Base-by-base conservation (phyloP, 2,113 vertebrate genomes). In the Acrocephalus kingi region DNA sequence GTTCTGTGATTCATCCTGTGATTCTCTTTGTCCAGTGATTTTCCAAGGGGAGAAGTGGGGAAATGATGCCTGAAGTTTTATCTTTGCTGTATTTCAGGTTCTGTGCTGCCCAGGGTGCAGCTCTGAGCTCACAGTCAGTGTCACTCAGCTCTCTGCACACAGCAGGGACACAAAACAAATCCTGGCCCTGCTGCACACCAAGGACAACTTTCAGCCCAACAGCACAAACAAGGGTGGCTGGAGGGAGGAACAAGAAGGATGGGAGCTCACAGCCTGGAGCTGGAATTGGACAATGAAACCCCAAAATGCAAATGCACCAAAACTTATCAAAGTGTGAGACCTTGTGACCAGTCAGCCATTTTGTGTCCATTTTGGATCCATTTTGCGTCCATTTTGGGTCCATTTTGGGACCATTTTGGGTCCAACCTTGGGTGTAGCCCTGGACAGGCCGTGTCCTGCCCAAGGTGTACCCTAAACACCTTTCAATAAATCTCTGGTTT, bases 21-120 rank as follows among this genome's bases (percentile, higher is more conserved):
- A 15, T 46, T 56, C 39, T 55, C 9, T 43, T 30, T 33, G 45
- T 4, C 7, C 35, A 39, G 9, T 2, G 11, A 23, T 4, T 15
- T 14, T 35, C n/a, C 13, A 7, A 10, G n/a, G 28, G n/a, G 22
- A 35, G 24, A 59, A 59, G 14, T 2, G 5, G n/a, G 56, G 33
- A 58, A 58, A 58, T 35, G 22, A 58, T 35, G 56, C 21, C 56
- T 58, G 5, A 11, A 24, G 9, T 58, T 58, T 35, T 2, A 35
- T 4, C 33, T 58, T 24, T 5, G 13, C 1, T 23, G 21, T 23
- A 2, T n/a, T 58, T 15, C 56, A 58, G 1, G 4, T 10, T 23
- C 33, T 58, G 55, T n/a, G 33, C 4, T 58, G 55, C 55, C 55
- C 55, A 58, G 55, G 37, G 55, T 9, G 33, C 55, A 58, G 55